phyloP scores from a whole-genome alignment of 2,797 vertebrate species.

The Parauchenoglanis punctatus region DNA sequence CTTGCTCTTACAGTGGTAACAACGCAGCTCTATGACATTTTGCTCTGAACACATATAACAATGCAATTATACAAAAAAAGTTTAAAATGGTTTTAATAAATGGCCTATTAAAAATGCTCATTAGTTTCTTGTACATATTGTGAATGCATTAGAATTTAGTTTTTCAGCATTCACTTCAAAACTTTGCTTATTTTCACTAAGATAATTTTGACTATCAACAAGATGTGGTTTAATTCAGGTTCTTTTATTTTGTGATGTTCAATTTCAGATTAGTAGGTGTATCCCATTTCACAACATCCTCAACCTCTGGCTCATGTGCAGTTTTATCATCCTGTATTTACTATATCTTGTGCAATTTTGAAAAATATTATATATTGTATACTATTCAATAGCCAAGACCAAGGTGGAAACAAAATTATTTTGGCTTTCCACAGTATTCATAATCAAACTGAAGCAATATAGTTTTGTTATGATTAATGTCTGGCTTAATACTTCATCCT shows the following conservation, averaged over 20 bases:
- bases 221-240: background rate
- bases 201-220: background rate
- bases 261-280: background rate
- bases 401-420: background rate
- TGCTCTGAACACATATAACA: background rate
- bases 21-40: background rate
- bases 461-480: background rate
- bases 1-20: background rate
- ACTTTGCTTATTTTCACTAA: background rate
- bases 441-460: background rate
- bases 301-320: background rate
- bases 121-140: background rate
- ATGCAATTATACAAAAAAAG: background rate
- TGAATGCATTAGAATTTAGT: background rate
- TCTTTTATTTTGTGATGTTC: background rate
- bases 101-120: background rate
- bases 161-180: background rate
- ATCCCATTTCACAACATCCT: background rate
- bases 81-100: background rate
- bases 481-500: conserved; percentile 1
- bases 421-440: background rate
- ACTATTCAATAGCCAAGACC: background rate
- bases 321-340: background rate
- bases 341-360: background rate
- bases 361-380: background rate